Evolutionary conservation across 2,888 invertebrate species (phyloP).

Genomic region (Gryllus longicercus): DNA sequence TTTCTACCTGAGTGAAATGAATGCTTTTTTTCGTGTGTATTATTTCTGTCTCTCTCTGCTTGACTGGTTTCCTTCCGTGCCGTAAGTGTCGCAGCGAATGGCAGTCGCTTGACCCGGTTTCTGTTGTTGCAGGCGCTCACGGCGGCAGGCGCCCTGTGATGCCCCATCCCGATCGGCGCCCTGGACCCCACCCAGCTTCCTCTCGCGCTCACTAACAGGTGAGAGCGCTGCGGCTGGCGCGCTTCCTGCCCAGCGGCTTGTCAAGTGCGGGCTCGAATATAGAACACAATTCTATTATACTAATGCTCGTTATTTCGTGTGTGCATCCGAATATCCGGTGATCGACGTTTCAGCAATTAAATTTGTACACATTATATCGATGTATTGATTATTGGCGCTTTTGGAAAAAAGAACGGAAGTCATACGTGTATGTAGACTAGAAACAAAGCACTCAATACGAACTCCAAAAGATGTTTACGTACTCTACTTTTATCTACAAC

Average conservation of each 20-base stretch:
- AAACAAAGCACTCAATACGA: no score
- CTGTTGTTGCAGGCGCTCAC: neutral
- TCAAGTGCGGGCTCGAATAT: no score
- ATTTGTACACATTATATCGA: neutral
- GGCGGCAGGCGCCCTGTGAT: conserved; percentile 17
- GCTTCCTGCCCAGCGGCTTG: no score
- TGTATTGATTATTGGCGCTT: no score
- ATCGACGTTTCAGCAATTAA: neutral
- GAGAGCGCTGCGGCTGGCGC: neutral
- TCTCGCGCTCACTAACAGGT: neutral
- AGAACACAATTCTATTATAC: no score
- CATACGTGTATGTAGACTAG: no score
- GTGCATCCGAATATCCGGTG: neutral
- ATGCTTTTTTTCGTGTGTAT: no score
- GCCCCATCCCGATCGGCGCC: neutral
- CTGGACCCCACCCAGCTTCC: conserved; percentile 8
- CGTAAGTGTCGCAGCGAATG: neutral
- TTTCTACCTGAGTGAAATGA: no score
- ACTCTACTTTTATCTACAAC: no score
- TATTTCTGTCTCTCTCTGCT: neutral
- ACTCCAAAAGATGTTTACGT: no score
- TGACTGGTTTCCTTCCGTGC: neutral
- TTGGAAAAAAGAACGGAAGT: no score
- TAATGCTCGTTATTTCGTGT: neutral
- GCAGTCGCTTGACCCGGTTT: neutral